Evolutionary conservation across 2,888 invertebrate genomes (phyloP).

Genomic region (Callinectes sapidus): DNA sequence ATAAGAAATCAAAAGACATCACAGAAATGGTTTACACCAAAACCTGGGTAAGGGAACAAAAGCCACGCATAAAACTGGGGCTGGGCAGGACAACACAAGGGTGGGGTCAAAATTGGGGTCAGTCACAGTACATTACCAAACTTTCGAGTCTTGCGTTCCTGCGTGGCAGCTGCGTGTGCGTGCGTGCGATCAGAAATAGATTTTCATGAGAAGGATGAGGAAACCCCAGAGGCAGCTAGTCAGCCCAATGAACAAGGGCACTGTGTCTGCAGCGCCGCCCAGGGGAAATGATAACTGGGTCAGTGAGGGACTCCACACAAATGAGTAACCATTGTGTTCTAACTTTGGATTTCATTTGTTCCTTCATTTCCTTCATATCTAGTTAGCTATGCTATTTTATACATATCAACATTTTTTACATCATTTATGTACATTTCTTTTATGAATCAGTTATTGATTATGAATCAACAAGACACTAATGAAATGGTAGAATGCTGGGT

Average conservation of each 20-base stretch:
- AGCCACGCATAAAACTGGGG: conserved; percentile 64
- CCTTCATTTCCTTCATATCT: conserved; percentile 4
- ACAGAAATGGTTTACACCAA: conserved; percentile 44
- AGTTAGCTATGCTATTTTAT: conserved; percentile 46
- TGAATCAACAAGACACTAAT: neutral
- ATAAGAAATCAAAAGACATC: neutral
- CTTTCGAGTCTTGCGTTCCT: conserved; percentile 74
- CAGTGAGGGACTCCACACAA: conserved; percentile 61
- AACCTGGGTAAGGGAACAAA: conserved; percentile 53
- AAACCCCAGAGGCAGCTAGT: conserved; percentile 93
- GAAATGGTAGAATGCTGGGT: conserved; percentile 43
- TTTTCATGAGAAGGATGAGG: conserved; percentile 84
- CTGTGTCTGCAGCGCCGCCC: conserved; percentile 76
- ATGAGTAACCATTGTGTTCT: conserved; percentile 42
- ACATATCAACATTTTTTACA: conserved; percentile 4
- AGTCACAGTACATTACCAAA: conserved; percentile 74
- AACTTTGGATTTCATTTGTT: conserved; percentile 5
- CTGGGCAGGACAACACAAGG: conserved; percentile 47
- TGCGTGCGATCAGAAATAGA: conserved; percentile 80
- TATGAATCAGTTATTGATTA: neutral
- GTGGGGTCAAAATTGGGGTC: conserved; percentile 42
- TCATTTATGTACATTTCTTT: conserved; percentile 18
- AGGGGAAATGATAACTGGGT: conserved; percentile 68
- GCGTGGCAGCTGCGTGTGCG: conserved; percentile 73
- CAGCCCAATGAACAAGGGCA: conserved; percentile 91